Evolutionary conservation across 1,140 invertebrate species (phyloP).

Genomic region (Papilio glaucus): DNA sequence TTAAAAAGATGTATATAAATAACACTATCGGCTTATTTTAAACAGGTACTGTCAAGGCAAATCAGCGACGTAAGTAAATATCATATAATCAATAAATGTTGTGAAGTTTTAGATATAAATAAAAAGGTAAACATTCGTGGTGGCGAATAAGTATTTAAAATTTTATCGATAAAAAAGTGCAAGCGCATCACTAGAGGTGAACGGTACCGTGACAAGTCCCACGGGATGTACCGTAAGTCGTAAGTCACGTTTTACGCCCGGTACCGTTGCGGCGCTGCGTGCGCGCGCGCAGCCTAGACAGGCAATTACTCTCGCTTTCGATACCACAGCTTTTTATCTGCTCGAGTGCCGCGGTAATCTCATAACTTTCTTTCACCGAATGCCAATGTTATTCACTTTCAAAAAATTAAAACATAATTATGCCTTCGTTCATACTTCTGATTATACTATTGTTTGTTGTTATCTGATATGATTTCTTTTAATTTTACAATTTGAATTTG

Average conservation of each 20-base stretch:
- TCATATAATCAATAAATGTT: conserved; percentile 5
- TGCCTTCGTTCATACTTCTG: conserved; percentile 17
- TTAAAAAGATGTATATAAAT: not conserved
- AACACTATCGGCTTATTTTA: conserved; percentile 23
- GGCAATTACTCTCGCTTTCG: conserved; percentile 76
- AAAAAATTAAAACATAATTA: conserved; percentile 18
- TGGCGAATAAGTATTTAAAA: not conserved
- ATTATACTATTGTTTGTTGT: not conserved
- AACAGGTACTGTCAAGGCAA: conserved; percentile 28
- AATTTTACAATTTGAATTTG: not conserved
- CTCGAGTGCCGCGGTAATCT: conserved; percentile 29
- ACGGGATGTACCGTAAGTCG: conserved; percentile 52
- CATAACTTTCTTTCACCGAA: conserved; percentile 33
- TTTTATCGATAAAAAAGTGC: conserved; percentile 29
- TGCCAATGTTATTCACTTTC: conserved; percentile 35
- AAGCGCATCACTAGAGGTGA: conserved; percentile 36
- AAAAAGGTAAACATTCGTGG: not conserved
- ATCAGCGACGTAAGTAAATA: conserved; percentile 26
- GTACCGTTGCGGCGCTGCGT: conserved; percentile 64
- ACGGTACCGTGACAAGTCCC: conserved; percentile 44
- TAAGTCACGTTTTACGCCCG: conserved; percentile 60
- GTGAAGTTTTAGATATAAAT: not conserved
- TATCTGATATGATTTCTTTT: not conserved
- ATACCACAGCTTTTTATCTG: conserved; percentile 61
- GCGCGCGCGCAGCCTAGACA: conserved; percentile 62